These are phyloP conservation scores for Sycophila texana DNA, from an alignment of 2,888 invertebrate genomes.

Conservation along the genomic window DNA sequence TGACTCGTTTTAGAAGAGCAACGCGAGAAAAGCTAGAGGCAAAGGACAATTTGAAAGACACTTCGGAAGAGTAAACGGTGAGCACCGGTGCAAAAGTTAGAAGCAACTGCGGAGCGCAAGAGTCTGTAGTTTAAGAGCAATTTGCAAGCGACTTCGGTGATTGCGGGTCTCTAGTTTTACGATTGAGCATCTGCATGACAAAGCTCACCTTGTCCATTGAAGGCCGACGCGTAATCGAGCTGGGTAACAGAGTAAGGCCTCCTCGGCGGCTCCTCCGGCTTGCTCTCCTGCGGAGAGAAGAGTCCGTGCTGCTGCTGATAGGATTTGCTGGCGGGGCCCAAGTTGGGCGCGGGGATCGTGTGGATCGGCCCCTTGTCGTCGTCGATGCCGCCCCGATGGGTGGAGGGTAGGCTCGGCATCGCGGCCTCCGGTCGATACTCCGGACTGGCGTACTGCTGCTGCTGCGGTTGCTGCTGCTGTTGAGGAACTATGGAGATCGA, in stretches of 20 bases:
- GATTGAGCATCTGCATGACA: background rate
- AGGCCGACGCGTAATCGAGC: conserved; percentile 35
- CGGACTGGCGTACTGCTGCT: conserved; percentile 64
- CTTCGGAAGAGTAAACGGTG: too few relatives aligned
- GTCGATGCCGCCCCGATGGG: conserved; percentile 66
- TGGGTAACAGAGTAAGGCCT: conserved; percentile 41
- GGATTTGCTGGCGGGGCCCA: conserved; percentile 83
- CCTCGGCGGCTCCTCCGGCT: conserved; percentile 24
- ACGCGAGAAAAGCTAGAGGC: too few relatives aligned
- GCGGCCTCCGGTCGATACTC: conserved; percentile 62
- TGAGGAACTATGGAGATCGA: conserved; percentile 65
- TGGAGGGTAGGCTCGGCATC: conserved; percentile 46
- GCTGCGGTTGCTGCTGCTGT: conserved; percentile 58
- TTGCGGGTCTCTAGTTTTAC: too few relatives aligned
- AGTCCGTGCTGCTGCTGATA: conserved; percentile 49
- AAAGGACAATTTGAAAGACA: background rate
- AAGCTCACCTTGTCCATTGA: conserved; percentile 46
- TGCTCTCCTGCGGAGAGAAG: conserved; percentile 4
- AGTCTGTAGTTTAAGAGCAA: too few relatives aligned
- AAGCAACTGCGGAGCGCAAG: too few relatives aligned
- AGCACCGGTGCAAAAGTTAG: too few relatives aligned
- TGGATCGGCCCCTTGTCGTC: conserved; percentile 85
- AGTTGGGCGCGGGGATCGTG: conserved; percentile 90
- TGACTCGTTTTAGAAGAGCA: too few relatives aligned
- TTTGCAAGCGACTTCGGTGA: too few relatives aligned